phyloP scores from a whole-genome alignment of 1,140 invertebrate genomes.

The Danaus melanippus region DNA sequence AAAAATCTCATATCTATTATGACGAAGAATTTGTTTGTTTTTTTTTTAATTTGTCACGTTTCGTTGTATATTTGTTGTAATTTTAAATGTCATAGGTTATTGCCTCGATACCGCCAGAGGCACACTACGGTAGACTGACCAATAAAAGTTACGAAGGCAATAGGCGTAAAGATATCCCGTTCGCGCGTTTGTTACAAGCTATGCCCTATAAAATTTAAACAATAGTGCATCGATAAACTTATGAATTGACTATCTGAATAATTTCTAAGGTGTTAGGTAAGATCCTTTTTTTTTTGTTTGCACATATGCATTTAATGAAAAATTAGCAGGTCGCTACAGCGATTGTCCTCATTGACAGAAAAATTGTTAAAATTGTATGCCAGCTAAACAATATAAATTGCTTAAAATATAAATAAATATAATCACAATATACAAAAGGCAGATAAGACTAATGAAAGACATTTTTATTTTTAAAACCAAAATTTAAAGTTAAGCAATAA shows the following conservation, averaged over 20 bases:
- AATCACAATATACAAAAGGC: no score
- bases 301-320: no score
- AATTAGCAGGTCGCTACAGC: no score
- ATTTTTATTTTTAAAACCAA: no score
- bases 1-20: conserved; percentile 4
- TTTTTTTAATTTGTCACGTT: conserved; percentile 14
- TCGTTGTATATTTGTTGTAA: conserved; percentile 12
- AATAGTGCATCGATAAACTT: conserved; percentile 12
- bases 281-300: no score
- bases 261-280: neutral
- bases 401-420: no score
- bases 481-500: no score
- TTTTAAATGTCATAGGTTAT: conserved; percentile 40
- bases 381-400: no score
- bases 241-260: neutral
- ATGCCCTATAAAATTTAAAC: conserved; percentile 20
- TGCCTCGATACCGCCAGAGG: conserved; percentile 27
- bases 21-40: conserved; percentile 5
- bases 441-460: no score
- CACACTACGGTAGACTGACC: conserved; percentile 25
- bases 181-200: conserved; percentile 22
- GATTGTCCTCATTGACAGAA: no score
- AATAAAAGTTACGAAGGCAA: conserved; percentile 39
- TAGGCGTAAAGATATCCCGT: conserved; percentile 38
- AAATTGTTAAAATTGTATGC: no score